Conservation (phyloP, 2,888 invertebrate species). For the Congeria kusceri region DNA sequence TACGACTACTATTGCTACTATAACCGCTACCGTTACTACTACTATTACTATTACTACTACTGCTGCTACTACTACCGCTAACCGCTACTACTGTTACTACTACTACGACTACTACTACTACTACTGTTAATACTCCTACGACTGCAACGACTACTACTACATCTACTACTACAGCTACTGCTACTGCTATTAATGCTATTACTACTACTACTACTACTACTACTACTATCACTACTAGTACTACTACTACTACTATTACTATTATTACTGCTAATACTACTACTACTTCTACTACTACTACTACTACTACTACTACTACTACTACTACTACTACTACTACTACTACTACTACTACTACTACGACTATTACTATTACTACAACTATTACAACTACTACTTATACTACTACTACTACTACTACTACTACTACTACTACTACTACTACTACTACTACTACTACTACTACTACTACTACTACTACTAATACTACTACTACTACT, state of each 20-base stretch:
- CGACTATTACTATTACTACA: not conserved
- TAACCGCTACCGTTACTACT: too few species aligned
- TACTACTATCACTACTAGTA: slow-evolving; percentile 18
- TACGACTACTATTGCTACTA: too few species aligned
- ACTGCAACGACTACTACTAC: too few species aligned
- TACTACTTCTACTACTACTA: slow-evolving; percentile 28
- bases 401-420: slow-evolving; percentile 24
- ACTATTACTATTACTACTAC: too few species aligned
- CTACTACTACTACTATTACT: slow-evolving; percentile 27
- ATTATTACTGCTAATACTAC: not conserved
- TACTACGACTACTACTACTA: too few species aligned
- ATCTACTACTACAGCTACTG: slow-evolving; percentile 15
- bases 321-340: slow-evolving; percentile 45
- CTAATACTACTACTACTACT: not conserved
- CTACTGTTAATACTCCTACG: too few species aligned
- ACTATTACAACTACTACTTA: not conserved
- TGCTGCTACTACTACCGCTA: too few species aligned
- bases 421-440: slow-evolving; percentile 29
- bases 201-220: not conserved
- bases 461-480: slow-evolving; percentile 14
- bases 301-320: slow-evolving; percentile 39
- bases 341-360: slow-evolving; percentile 1
- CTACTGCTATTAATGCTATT: not conserved
- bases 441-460: slow-evolving; percentile 14
- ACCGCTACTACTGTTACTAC: too few species aligned